These are phyloP conservation scores for Arge pagana DNA, from an alignment of 2,888 invertebrate genomes.

Conservation along the genomic window DNA sequence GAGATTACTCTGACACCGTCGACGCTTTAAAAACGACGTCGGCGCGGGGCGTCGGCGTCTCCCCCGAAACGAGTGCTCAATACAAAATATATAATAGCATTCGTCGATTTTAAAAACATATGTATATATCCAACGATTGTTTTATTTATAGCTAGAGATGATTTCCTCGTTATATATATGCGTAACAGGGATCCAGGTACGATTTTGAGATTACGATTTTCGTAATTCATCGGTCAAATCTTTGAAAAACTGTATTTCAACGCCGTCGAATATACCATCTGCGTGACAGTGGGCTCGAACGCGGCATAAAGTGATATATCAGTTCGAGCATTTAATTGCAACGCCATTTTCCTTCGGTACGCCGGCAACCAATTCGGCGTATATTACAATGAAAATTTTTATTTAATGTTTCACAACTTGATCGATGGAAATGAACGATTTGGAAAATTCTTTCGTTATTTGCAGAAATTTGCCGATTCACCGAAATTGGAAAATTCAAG, in stretches of 20 bases:
- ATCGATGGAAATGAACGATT: too few species aligned
- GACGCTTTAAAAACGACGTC: slow-evolving; percentile 51
- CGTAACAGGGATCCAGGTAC: too few species aligned
- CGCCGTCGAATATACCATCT: background rate
- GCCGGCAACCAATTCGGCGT: too few species aligned
- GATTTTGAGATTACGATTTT: too few species aligned
- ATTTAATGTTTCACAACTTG: too few species aligned
- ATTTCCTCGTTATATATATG: too few species aligned
- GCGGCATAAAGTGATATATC: slow-evolving; percentile 42
- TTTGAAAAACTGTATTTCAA: too few species aligned
- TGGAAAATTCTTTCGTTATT: background rate
- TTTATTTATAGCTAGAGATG: slow-evolving; percentile 47
- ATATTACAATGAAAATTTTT: too few species aligned
- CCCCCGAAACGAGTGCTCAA: slow-evolving; percentile 54
- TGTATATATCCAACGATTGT: slow-evolving; percentile 47
- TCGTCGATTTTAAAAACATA: slow-evolving; percentile 54
- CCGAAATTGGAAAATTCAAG: too few species aligned
- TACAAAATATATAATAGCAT: slow-evolving; percentile 56
- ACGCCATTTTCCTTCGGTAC: slow-evolving; percentile 47
- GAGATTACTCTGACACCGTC: slow-evolving; percentile 50
- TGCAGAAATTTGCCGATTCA: too few species aligned
- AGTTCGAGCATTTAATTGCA: slow-evolving; percentile 48
- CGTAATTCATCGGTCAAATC: too few species aligned
- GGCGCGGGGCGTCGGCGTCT: slow-evolving; percentile 53
- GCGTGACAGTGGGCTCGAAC: background rate